These are phyloP conservation scores for Microcebus murinus DNA, from an alignment of 2,113 vertebrate species.

Conservation along the genomic window DNA sequence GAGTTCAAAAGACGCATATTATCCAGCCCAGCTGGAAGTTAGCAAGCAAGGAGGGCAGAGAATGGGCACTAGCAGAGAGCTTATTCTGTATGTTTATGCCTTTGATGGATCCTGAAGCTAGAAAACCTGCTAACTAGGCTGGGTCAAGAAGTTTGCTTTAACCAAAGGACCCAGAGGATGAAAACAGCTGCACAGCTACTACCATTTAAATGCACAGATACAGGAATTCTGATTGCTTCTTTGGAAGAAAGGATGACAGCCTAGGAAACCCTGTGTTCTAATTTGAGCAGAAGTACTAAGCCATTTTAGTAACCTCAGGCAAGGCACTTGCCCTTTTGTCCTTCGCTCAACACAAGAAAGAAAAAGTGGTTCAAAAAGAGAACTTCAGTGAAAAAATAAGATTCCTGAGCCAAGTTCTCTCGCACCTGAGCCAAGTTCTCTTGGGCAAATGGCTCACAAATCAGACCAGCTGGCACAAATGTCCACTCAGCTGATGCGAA, in stretches of 20 bases:
- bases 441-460: constrained; percentile 37
- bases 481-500: background rate
- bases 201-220: constrained; percentile 72
- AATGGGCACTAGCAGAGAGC: background rate
- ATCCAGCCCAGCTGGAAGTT: constrained; percentile 30
- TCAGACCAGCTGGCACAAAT: constrained; percentile 25
- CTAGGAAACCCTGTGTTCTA: constrained; percentile 28
- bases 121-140: constrained; percentile 3
- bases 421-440: constrained; percentile 56
- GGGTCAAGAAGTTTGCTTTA: constrained; percentile 34
- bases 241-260: constrained; percentile 28
- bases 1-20: constrained; percentile 55
- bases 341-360: constrained; percentile 51
- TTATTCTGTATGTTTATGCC: constrained; percentile 4
- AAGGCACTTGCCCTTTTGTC: constrained; percentile 65
- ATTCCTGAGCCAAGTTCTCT: constrained; percentile 59
- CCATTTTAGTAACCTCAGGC: constrained; percentile 62
- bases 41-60: background rate
- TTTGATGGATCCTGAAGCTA: background rate
- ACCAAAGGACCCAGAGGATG: constrained; percentile 45
- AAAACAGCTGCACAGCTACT: constrained; percentile 43
- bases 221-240: constrained; percentile 26
- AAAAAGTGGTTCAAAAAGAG: constrained; percentile 55
- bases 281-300: constrained; percentile 49
- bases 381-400: background rate